Evolutionary conservation across 2,113 vertebrate species (phyloP).

Genomic region (Lichenostomus cassidix): DNA sequence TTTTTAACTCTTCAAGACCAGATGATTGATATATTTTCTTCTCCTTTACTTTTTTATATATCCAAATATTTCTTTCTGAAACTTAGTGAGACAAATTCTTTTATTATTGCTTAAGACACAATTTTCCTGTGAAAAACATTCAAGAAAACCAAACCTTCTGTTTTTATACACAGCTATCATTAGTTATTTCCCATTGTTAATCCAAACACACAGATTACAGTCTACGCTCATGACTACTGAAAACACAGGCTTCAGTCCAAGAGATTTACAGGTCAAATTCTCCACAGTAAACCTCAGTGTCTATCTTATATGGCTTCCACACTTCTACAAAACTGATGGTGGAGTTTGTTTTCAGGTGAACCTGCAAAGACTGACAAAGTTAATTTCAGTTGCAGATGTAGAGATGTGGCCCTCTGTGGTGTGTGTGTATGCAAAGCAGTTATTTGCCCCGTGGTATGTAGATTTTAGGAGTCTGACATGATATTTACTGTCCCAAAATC

Average conservation of each 20-base stretch:
- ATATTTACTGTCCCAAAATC: neutral
- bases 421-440: neutral
- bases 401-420: neutral
- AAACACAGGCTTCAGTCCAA: neutral
- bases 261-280: neutral
- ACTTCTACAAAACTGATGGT: neutral
- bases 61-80: neutral
- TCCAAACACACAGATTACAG: neutral
- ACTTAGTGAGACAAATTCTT: neutral
- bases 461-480: neutral
- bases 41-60: neutral
- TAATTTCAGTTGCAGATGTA: neutral
- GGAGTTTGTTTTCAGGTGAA: neutral
- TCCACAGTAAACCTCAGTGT: neutral
- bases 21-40: neutral
- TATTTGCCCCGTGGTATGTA: neutral
- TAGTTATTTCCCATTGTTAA: neutral
- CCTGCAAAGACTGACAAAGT: accelerated
- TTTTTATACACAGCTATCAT: neutral
- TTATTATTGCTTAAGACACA: neutral
- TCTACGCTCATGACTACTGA: neutral
- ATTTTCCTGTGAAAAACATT: neutral
- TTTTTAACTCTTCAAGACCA: neutral
- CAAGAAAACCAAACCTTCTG: neutral
- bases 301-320: neutral